Percentiles rank a stretch among this genome's conserved stretches.
These are phyloP conservation scores for Lasioglossum lativentre DNA, from an alignment of 2,888 invertebrate genomes.

Conservation along the genomic window DNA sequence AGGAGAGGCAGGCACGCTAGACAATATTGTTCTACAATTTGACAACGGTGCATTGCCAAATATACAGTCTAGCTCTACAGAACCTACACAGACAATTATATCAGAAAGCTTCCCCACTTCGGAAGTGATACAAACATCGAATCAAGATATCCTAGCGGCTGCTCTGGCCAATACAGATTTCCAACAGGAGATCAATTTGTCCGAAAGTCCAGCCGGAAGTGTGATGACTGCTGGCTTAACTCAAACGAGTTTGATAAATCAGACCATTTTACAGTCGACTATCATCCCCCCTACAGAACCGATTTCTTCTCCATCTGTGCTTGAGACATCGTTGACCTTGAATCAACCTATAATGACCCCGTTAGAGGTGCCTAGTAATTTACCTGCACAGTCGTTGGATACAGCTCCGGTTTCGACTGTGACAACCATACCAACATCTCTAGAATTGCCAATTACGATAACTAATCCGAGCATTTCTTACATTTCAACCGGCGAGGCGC, in stretches of 20 bases:
- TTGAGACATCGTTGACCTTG: constrained; percentile 91
- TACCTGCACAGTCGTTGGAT: constrained; percentile 82
- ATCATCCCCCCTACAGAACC: constrained; percentile 86
- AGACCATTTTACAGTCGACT: constrained; percentile 85
- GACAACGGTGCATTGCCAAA: constrained; percentile 83
- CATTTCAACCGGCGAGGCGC: constrained; percentile 72
- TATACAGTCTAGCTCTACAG: constrained; percentile 77
- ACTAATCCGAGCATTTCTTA: constrained; percentile 89
- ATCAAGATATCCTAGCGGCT: constrained; percentile 91
- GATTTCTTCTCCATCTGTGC: constrained; percentile 87
- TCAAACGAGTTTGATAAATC: constrained; percentile 87
- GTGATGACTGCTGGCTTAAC: constrained; percentile 84
- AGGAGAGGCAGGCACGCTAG: constrained; percentile 84
- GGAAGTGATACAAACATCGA: constrained; percentile 80
- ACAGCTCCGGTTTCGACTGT: constrained; percentile 81
- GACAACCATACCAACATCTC: constrained; percentile 88
- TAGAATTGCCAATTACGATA: constrained; percentile 91
- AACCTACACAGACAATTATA: constrained; percentile 82
- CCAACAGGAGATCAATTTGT: constrained; percentile 85
- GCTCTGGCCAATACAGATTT: constrained; percentile 92
- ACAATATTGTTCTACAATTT: constrained; percentile 86
- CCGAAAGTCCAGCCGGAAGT: constrained; percentile 83
- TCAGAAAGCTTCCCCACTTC: constrained; percentile 74
- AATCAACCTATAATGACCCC: constrained; percentile 94
- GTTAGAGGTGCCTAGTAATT: constrained; percentile 88